These are phyloP conservation scores for Odontothrips loti DNA, from an alignment of 2,888 invertebrate genomes.

Conservation along the genomic window DNA sequence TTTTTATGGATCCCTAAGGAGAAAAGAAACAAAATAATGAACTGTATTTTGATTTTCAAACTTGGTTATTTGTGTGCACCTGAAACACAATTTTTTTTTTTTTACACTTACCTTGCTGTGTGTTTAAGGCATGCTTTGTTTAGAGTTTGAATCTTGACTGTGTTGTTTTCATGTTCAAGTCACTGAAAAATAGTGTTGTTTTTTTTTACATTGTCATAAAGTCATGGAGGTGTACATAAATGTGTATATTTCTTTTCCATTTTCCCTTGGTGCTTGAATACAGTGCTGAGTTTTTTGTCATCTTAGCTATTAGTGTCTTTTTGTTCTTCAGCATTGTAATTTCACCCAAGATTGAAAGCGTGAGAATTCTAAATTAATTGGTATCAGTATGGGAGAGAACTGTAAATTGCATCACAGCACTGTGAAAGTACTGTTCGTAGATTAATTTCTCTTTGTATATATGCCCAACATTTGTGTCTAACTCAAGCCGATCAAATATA, in stretches of 20 bases:
- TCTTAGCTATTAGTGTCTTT: not conserved
- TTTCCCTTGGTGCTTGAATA: not conserved
- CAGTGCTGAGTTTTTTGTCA: not conserved
- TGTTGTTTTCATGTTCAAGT: too few relatives aligned
- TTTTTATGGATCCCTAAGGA: too few relatives aligned
- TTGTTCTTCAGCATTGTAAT: not conserved
- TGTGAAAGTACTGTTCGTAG: not conserved
- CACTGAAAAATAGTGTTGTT: too few relatives aligned
- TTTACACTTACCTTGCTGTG: too few relatives aligned
- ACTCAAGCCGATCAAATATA: not conserved
- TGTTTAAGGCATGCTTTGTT: too few relatives aligned
- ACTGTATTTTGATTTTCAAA: too few relatives aligned
- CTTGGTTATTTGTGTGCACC: too few relatives aligned
- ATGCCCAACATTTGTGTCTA: not conserved
- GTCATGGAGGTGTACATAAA: too few relatives aligned
- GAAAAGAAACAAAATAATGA: too few relatives aligned
- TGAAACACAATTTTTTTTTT: too few relatives aligned
- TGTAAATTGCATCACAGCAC: not conserved
- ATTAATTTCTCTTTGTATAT: not conserved
- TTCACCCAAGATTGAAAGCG: not conserved
- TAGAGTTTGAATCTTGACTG: too few relatives aligned
- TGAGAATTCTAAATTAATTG: not conserved
- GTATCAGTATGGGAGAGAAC: not conserved
- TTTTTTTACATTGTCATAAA: too few relatives aligned
- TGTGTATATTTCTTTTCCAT: not conserved